phyloP scores from a whole-genome alignment of 2,797 vertebrate species.

The Peromyscus aztecus region DNA sequence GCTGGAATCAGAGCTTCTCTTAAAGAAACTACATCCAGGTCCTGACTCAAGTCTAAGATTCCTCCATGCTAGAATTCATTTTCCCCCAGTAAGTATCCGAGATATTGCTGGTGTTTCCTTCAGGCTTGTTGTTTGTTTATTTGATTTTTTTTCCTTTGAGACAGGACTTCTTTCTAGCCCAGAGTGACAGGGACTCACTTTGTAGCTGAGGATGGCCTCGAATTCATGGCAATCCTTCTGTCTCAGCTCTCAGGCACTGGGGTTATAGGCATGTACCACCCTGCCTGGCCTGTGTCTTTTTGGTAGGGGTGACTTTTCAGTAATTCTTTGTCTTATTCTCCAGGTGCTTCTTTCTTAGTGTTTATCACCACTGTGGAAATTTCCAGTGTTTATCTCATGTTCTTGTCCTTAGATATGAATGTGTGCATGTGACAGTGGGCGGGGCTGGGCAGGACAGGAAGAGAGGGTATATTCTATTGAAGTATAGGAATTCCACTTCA shows the following conservation, averaged over 20 bases:
- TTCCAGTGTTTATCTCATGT: background rate
- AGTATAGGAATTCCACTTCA: conserved; percentile 55
- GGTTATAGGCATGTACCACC: background rate
- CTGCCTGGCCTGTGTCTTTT: background rate
- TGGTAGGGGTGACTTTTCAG: background rate
- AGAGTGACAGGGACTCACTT: background rate
- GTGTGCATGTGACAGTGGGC: background rate
- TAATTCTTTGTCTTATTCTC: background rate
- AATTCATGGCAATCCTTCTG: background rate
- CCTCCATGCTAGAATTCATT: background rate
- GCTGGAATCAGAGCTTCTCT: background rate
- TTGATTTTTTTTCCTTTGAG: background rate
- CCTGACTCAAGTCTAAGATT: background rate
- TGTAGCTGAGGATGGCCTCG: background rate
- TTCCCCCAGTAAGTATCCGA: background rate
- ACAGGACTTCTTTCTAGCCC: background rate
- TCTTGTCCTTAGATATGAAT: background rate
- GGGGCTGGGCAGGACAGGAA: background rate
- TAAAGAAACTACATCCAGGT: background rate
- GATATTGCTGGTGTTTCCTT: background rate
- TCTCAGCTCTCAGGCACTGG: background rate
- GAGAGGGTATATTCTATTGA: conserved; percentile 33
- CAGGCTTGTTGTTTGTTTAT: background rate
- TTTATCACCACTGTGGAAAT: conserved; percentile 22
- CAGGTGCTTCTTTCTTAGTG: background rate